Conservation (phyloP, 2,888 invertebrate species). For the Caradrina clavipalpis region DNA sequence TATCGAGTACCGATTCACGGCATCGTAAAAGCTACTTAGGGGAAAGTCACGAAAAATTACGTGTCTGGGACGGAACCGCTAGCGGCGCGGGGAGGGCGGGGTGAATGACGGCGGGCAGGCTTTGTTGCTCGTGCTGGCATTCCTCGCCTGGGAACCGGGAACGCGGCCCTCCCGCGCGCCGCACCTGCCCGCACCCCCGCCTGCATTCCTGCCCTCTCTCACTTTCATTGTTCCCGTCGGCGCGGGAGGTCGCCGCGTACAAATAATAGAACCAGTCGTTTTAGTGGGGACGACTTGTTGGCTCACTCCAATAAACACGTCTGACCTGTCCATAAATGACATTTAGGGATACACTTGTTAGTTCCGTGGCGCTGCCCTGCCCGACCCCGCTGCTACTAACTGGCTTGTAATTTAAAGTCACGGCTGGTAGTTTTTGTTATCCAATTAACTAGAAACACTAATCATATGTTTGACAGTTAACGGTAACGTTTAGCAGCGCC, state of each 20-base stretch:
- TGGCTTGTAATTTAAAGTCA: conserved; percentile 48
- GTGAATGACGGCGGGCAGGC: conserved; percentile 89
- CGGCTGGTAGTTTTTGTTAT: conserved; percentile 59
- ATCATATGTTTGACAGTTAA: conserved; percentile 77
- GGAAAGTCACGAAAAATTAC: conserved; percentile 87
- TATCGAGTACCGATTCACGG: conserved; percentile 72
- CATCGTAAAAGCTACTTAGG: conserved; percentile 80
- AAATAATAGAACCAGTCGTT: conserved; percentile 86
- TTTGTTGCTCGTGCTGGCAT: conserved; percentile 90
- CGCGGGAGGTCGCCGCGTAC: conserved; percentile 88
- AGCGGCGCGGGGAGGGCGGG: conserved; percentile 75
- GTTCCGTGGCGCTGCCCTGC: conserved; percentile 59
- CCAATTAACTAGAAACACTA: conserved; percentile 66
- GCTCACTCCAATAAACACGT: conserved; percentile 85
- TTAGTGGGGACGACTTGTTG: conserved; percentile 80
- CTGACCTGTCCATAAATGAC: conserved; percentile 83
- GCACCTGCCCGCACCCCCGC: conserved; percentile 77
- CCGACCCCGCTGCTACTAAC: conserved; percentile 42
- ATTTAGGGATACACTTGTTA: conserved; percentile 83
- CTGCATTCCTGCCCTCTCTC: conserved; percentile 89
- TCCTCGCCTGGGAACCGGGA: conserved; percentile 91
- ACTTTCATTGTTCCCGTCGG: conserved; percentile 90
- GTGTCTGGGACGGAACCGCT: conserved; percentile 80
- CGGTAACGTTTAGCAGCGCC: conserved; percentile 67
- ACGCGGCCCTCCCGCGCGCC: conserved; percentile 72